Evolutionary conservation across 2,888 invertebrate genomes (phyloP).

Genomic region (Ecdyonurus torrentis): DNA sequence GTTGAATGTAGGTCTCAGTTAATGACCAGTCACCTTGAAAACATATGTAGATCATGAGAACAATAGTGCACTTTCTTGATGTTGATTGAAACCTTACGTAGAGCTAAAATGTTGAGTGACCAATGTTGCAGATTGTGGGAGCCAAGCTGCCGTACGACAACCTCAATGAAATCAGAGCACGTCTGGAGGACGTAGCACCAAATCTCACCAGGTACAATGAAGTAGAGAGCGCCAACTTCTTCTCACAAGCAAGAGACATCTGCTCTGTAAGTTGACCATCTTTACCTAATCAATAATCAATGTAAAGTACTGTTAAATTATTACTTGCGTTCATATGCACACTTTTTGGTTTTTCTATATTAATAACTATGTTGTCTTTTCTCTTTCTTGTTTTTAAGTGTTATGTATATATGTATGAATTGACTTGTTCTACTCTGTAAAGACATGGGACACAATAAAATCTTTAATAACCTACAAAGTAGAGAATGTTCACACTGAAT

Average conservation of each 20-base stretch:
- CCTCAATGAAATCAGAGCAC: conserved; percentile 60
- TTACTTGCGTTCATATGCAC: too few relatives aligned
- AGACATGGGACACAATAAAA: too few relatives aligned
- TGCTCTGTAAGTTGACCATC: too few relatives aligned
- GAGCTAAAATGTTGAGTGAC: not conserved
- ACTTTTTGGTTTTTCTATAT: too few relatives aligned
- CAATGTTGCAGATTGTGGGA: conserved; percentile 35
- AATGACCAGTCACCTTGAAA: not conserved
- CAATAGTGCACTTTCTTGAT: not conserved
- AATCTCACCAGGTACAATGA: conserved; percentile 72
- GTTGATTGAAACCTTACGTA: not conserved
- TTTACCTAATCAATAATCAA: too few relatives aligned
- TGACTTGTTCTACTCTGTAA: too few relatives aligned
- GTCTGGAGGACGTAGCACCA: conserved; percentile 75
- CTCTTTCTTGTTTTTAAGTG: too few relatives aligned
- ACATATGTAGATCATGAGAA: not conserved
- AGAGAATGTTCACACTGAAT: too few relatives aligned
- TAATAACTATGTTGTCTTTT: too few relatives aligned
- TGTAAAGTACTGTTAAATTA: too few relatives aligned
- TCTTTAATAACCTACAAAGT: too few relatives aligned
- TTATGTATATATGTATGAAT: too few relatives aligned
- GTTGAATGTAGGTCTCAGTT: not conserved
- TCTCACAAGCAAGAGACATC: conserved; percentile 63
- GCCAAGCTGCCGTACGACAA: conserved; percentile 70
- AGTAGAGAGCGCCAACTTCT: conserved; percentile 70